A percentile compares a stretch with the other conserved stretches of the same genome.
Conservation (phyloP, 2,797 vertebrate genomes). For the Micrastur ruficollis region DNA sequence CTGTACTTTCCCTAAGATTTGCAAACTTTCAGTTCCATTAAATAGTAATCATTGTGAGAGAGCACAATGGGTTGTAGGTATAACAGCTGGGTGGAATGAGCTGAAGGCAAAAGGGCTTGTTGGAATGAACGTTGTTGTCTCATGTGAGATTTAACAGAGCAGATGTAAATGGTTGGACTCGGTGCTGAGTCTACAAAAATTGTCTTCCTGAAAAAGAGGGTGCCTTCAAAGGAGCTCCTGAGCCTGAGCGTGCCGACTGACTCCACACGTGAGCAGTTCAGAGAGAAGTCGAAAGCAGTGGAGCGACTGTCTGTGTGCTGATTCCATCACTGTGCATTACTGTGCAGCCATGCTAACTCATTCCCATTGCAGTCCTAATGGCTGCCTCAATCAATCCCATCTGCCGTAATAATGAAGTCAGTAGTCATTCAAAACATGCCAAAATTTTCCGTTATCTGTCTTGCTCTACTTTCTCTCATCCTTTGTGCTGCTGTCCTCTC, state of each 20-base stretch:
- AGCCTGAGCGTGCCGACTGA: background rate
- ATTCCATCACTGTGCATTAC: slow-evolving; percentile 64
- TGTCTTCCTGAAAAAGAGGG: slow-evolving; percentile 2
- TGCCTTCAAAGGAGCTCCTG: slow-evolving; percentile 32
- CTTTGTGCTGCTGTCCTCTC: slow-evolving; percentile 24
- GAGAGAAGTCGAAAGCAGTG: background rate
- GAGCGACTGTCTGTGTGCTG: slow-evolving; percentile 6
- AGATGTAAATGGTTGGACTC: slow-evolving; percentile 13
- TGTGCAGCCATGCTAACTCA: background rate
- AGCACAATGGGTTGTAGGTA: background rate
- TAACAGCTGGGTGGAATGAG: background rate
- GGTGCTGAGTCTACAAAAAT: background rate
- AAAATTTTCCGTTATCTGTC: slow-evolving; percentile 28
- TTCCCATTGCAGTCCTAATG: background rate
- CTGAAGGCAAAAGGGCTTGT: slow-evolving; percentile 25
- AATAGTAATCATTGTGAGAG: slow-evolving; percentile 11
- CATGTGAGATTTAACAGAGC: slow-evolving; percentile 35
- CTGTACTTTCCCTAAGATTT: background rate
- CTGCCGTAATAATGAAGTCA: slow-evolving; percentile 21
- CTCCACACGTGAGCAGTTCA: background rate
- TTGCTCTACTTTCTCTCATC: slow-evolving; percentile 2
- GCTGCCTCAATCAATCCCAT: slow-evolving; percentile 10
- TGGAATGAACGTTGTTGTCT: slow-evolving; percentile 6
- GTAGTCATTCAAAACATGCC: background rate
- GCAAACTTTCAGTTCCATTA: slow-evolving; percentile 25